Evolutionary conservation across 2,113 vertebrate species (phyloP).

Genomic region (Paratilapia polleni): DNA sequence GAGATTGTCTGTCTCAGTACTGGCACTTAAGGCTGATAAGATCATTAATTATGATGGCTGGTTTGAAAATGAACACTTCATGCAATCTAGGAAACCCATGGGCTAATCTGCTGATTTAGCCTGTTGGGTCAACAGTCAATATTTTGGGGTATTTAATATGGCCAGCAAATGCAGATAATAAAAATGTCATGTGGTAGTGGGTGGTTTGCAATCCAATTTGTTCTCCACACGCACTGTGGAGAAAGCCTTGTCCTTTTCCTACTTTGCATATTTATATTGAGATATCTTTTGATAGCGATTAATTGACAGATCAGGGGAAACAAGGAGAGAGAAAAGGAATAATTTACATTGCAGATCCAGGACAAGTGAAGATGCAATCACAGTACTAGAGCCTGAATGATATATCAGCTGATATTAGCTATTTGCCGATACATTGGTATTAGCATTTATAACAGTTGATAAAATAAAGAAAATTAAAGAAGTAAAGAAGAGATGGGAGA

Average conservation of each 20-base stretch:
- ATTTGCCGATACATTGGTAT: neutral
- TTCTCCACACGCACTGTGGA: neutral
- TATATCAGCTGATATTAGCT: neutral
- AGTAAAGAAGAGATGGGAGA: neutral
- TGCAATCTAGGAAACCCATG: neutral
- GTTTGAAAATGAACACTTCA: neutral
- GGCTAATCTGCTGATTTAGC: neutral
- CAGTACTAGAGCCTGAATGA: neutral
- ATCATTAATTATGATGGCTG: neutral
- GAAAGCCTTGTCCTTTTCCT: neutral
- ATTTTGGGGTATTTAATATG: too few relatives aligned
- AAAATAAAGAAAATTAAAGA: neutral
- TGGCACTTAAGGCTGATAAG: neutral
- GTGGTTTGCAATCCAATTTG: neutral
- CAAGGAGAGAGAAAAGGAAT: neutral
- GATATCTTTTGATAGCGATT: fast-evolving
- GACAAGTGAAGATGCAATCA: neutral
- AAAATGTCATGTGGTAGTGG: neutral
- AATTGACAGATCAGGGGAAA: neutral
- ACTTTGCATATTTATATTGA: neutral
- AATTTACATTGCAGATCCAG: neutral
- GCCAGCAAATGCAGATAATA: neutral
- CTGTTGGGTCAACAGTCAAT: neutral
- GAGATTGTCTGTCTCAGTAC: neutral
- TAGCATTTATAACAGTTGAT: neutral